Evolutionary conservation across 2,797 vertebrate genomes (phyloP).

Genomic region (Acanthis flammea): DNA sequence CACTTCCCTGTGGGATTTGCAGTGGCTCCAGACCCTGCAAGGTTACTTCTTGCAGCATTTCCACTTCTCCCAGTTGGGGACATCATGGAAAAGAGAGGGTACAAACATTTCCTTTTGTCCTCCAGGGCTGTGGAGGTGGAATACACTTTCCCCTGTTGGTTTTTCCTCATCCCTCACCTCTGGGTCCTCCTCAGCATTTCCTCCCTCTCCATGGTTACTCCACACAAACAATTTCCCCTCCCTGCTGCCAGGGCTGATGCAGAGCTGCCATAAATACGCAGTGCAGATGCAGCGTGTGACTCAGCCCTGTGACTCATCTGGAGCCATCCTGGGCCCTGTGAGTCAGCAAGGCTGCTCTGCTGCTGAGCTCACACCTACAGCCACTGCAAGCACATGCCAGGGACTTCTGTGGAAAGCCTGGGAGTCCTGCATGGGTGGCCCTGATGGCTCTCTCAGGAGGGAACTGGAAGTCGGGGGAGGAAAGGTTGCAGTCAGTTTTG

Average conservation of each 20-base stretch:
- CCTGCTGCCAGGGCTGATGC: constrained; percentile 12
- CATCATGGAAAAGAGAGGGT: neutral
- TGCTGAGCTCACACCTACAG: constrained; percentile 21
- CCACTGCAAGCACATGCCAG: neutral
- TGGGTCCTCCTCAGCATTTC: neutral
- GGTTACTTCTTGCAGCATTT: neutral
- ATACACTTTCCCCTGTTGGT: neutral
- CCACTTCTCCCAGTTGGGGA: neutral
- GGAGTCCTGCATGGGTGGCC: neutral
- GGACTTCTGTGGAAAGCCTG: neutral
- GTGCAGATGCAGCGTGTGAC: constrained; percentile 49
- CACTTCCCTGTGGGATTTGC: neutral
- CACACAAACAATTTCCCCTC: constrained; percentile 44
- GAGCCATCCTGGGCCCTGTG: constrained; percentile 10
- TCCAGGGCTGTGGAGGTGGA: neutral
- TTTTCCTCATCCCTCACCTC: constrained; percentile 17
- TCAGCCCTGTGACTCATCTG: constrained; percentile 48
- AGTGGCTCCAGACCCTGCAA: neutral
- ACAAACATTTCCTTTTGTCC: neutral
- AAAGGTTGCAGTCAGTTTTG: neutral
- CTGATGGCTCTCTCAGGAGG: neutral
- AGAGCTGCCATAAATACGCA: constrained; percentile 12
- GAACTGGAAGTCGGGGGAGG: neutral
- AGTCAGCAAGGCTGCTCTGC: constrained; percentile 29
- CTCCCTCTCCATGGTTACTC: constrained; percentile 60